Base-by-base conservation (phyloP, 2,888 invertebrate genomes). In the Nematopogon swammerdamellus region DNA sequence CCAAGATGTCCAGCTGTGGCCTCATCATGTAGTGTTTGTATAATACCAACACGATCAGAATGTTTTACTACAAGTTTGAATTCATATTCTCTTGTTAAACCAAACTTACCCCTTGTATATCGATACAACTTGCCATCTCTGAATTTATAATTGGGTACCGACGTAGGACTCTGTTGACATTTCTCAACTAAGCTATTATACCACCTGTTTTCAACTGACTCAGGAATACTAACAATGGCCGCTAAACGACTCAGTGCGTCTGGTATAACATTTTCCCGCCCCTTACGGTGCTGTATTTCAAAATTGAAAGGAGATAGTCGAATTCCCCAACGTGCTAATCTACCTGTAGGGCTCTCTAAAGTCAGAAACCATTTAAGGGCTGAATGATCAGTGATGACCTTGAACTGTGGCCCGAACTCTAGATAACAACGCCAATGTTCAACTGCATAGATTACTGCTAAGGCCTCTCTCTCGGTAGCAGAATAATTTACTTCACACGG, bases 381-480 rank as follows among this genome's bases (percentile, higher is more conserved):
- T 36, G 36, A 36, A 14, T 36, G 36, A 14, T 36, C 36, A 14
- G 36, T 36, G 14, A 14, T 14, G 14, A 36, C 11, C 3, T 14
- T 14, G 36, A 36, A 36, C 36, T 36, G 8, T 14, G 36, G 36
- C 3, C 36, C 36, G n/a, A 14, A 36, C 11, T 36, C 36, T 36
- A 36, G 11, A 14, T 36, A 36, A 14, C 36, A 36, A 3, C 36
- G 36, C 36, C 36, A 36, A 36, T 36, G 36, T 36, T 36, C 36
- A 14, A 36, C 56, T 0, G 60, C 59, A 18, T 50, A 57, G 0
- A 60, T 56, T 1, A 53, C 55, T 20, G 60, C 60, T 0, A 62
- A 25, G 0, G 59, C 46, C 45, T 62, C 61, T 0, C 60, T 45
- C 48, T 63, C 62, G 0, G 62, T 61, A 0, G 53, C 47, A 18